Evolutionary conservation across 2,888 invertebrate species (phyloP).

Genomic region (Blastobasis lacticolella): DNA sequence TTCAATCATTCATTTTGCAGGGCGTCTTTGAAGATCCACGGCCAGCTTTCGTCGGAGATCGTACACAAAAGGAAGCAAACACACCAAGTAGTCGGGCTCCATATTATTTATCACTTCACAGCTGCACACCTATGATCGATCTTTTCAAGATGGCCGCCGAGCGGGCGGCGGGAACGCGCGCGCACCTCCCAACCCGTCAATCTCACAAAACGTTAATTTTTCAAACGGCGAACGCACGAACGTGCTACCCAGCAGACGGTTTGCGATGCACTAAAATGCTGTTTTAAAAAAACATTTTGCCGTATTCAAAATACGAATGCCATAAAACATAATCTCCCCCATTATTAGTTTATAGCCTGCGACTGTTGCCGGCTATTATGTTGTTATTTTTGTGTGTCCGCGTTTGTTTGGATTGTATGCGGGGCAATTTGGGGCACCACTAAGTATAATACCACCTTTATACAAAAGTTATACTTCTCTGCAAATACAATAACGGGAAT

Average conservation of each 20-base stretch:
- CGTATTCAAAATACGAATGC: constrained; percentile 67
- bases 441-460: constrained; percentile 34
- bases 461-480: constrained; percentile 35
- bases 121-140: constrained; percentile 71
- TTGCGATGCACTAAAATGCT: constrained; percentile 49
- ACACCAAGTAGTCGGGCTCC: constrained; percentile 34
- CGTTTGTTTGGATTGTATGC: constrained; percentile 68
- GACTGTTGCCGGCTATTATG: constrained; percentile 68
- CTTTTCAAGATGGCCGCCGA: constrained; percentile 67
- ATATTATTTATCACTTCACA: constrained; percentile 62
- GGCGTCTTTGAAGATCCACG: constrained; percentile 8
- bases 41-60: constrained; percentile 4
- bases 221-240: constrained; percentile 30
- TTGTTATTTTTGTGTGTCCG: constrained; percentile 60
- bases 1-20: constrained; percentile 4
- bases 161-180: constrained; percentile 51
- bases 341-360: constrained; percentile 72
- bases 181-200: constrained; percentile 24
- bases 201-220: constrained; percentile 41
- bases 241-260: constrained; percentile 55
- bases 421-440: constrained; percentile 58
- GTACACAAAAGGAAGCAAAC: constrained; percentile 35
- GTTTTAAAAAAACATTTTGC: constrained; percentile 52
- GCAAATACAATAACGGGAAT: constrained; percentile 12
- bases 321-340: constrained; percentile 73